Base-by-base conservation (phyloP, 1,140 invertebrate species). In the Aphelinus atriplicis region DNA sequence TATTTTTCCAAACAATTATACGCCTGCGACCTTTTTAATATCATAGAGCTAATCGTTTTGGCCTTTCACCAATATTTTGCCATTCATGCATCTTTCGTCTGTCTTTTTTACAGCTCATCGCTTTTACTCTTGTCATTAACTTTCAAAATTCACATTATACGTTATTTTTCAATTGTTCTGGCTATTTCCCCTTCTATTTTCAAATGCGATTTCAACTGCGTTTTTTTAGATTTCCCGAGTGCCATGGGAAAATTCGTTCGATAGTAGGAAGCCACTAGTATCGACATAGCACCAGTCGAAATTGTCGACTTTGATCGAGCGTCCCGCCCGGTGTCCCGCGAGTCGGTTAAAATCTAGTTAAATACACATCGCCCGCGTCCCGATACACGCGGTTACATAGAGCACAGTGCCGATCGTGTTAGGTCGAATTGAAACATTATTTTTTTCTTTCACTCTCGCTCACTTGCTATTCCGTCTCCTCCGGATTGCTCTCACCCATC, bases 261-360 rank as follows among this genome's bases (percentile, higher is more conserved):
- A 26, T 26, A 26, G 26, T 26, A 26, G 26, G 26, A 26, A 26
- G 26, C 26, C 26, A 26, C 26, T 26, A 26, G 26, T 26, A 26
- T 0, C 68, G 71, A 68, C 76, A 78, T 66, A 73, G 71, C 62
- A 46, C 51, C 47, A 78, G 78, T 64, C 78, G 81, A 84, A 85
- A 86, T 83, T 82, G 83, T 84, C 81, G 84, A 83, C 81, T 84
- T 84, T 84, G 83, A 84, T 84, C 84, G 83, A 83, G 76, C 81
- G 80, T 26, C 76, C 82, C 80, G 75, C 74, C 48, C 61, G 65
- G 76, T 81, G 81, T 85, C 84, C 83, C 84, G 78, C 78, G 84
- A 82, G 83, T 82, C 81, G 78, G 84, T 84, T 83, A 83, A 85
- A 86, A 85, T 86, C 81, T 81, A 84, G 84, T 86, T 86, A 86